These are phyloP conservation scores for Scyliorhinus canicula DNA, from an alignment of 2,797 vertebrate species.

Conservation along the genomic window DNA sequence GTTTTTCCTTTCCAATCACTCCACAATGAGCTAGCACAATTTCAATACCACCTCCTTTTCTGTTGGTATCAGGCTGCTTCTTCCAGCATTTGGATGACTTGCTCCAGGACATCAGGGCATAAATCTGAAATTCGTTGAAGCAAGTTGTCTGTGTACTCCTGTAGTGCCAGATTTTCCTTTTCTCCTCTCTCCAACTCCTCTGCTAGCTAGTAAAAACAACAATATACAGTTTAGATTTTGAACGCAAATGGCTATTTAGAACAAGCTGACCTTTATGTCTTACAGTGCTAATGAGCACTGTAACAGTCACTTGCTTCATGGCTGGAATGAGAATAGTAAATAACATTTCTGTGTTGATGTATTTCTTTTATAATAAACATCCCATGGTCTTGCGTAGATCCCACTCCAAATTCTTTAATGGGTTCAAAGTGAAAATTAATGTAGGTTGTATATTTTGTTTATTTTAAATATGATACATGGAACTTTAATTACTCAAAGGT, in stretches of 20 bases:
- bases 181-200: conserved; percentile 57
- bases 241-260: neutral
- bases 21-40: neutral
- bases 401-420: neutral
- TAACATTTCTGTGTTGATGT: neutral
- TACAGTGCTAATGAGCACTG: neutral
- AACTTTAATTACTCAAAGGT: neutral
- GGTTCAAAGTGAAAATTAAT: neutral
- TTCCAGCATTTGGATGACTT: conserved; percentile 48
- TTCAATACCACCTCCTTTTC: neutral
- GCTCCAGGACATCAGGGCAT: conserved; percentile 46
- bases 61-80: conserved; percentile 45
- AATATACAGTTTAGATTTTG: conserved; percentile 45
- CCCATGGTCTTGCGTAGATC: neutral
- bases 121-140: conserved; percentile 51
- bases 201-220: conserved; percentile 60
- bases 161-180: conserved; percentile 47
- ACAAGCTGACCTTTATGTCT: neutral
- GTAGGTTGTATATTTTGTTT: neutral
- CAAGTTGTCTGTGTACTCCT: conserved; percentile 53
- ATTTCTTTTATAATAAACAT: neutral
- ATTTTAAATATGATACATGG: neutral
- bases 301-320: neutral
- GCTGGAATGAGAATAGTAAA: neutral
- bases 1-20: neutral